Evolutionary conservation across 2,113 vertebrate genomes (phyloP).

Genomic region (Chaenocephalus aceratus): DNA sequence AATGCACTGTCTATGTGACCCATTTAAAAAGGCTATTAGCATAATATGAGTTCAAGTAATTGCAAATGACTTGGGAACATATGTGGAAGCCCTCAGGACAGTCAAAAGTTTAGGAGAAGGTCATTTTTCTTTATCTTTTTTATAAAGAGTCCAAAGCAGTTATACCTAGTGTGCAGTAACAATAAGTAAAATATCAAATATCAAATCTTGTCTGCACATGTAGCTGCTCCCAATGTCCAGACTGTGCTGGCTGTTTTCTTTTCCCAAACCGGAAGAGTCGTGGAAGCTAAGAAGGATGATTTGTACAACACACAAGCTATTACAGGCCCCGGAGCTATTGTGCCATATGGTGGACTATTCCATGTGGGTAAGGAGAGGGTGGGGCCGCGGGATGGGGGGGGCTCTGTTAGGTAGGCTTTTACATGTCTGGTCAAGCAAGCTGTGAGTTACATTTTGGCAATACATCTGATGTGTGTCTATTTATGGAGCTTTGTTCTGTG

Average conservation of each 20-base stretch:
- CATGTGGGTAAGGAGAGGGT: constrained; percentile 59
- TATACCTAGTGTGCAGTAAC: background rate
- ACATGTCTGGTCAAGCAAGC: constrained; percentile 59
- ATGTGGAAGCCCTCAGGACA: constrained; percentile 92
- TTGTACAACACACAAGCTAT: constrained; percentile 69
- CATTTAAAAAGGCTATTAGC: constrained; percentile 92
- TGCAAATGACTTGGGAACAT: constrained; percentile 92
- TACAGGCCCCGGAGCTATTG: constrained; percentile 75
- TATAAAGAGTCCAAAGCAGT: constrained; percentile 5
- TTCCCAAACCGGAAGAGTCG: constrained; percentile 47
- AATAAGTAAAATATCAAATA: background rate
- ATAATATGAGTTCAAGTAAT: constrained; percentile 95
- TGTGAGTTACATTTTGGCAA: constrained; percentile 58
- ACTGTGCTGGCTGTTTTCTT: constrained; percentile 49
- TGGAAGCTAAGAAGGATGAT: constrained; percentile 69
- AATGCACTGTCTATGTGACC: constrained; percentile 88
- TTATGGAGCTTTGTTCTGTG: constrained; percentile 15
- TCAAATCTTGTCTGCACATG: constrained; percentile 2
- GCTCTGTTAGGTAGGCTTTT: constrained; percentile 60
- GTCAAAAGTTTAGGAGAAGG: constrained; percentile 89
- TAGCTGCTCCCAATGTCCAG: background rate
- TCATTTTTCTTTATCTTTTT: constrained; percentile 85
- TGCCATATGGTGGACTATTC: constrained; percentile 82
- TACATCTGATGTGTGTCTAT: constrained; percentile 39
- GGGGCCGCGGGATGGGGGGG: constrained; percentile 8